Evolutionary conservation across 2,113 vertebrate genomes (phyloP).

Genomic region (Campylorhamphus procurvoides): DNA sequence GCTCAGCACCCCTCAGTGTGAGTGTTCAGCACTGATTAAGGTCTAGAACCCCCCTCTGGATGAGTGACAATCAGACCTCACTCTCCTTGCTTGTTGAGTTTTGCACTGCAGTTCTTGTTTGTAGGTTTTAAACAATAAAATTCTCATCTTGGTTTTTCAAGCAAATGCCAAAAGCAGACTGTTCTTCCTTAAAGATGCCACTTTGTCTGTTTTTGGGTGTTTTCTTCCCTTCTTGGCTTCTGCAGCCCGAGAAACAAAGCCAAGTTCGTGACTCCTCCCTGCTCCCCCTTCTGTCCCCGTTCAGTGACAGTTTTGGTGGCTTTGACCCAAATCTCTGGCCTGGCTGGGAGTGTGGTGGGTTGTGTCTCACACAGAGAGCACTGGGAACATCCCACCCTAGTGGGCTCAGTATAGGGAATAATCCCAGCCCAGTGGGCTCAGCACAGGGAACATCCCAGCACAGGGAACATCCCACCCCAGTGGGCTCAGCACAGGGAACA

Average conservation of each 20-base stretch:
- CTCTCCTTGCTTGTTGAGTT: neutral
- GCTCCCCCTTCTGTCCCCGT: neutral
- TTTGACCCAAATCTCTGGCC: neutral
- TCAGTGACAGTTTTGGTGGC: neutral
- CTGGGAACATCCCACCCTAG: no score
- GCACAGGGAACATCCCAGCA: no score
- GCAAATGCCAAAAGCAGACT: neutral
- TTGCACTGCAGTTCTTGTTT: neutral
- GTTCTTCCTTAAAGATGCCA: neutral
- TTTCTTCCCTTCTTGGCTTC: neutral
- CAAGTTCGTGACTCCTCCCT: neutral
- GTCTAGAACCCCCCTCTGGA: neutral
- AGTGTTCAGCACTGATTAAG: neutral
- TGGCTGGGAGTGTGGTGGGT: accelerated
- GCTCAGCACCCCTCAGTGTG: neutral
- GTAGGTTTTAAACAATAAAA: conserved; percentile 18
- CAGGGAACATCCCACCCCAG: no score
- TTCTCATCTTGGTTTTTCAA: neutral
- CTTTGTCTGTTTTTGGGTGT: neutral
- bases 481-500: no score
- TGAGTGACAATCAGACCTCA: neutral
- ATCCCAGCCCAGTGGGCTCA: no score
- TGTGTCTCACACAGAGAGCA: neutral
- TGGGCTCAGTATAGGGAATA: no score
- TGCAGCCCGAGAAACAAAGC: neutral